These are phyloP conservation scores for Saccostrea echinata DNA, from an alignment of 1,140 invertebrate genomes.

Conservation along the genomic window DNA sequence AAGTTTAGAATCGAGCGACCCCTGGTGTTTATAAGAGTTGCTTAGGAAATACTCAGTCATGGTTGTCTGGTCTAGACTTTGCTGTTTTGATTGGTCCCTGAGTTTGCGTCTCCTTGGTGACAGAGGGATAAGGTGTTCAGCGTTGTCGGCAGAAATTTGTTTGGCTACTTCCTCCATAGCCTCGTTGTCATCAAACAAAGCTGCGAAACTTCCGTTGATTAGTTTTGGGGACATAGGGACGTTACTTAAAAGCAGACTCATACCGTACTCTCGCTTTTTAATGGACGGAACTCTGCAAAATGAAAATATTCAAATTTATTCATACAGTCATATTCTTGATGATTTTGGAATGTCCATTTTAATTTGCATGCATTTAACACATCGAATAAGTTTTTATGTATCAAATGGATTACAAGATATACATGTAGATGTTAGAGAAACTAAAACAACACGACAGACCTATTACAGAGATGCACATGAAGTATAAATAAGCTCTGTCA, in stretches of 20 bases:
- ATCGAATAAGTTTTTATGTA: no score
- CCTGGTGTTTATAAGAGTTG: conserved; percentile 68
- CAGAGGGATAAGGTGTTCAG: conserved; percentile 70
- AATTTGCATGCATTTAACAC: no score
- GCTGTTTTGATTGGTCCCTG: conserved; percentile 71
- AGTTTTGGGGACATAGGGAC: conserved; percentile 98
- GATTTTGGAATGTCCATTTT: no score
- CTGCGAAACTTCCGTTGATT: conserved; percentile 97
- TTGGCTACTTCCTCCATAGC: conserved; percentile 88
- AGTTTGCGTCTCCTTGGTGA: conserved; percentile 74
- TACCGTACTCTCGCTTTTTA: conserved; percentile 87
- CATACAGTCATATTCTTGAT: no score
- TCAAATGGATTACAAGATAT: no score
- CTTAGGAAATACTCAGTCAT: conserved; percentile 39
- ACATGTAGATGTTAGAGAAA: no score
- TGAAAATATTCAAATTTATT: background rate
- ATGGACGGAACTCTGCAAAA: conserved; percentile 41
- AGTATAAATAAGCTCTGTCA: no score
- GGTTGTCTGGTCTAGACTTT: conserved; percentile 73
- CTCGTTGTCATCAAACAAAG: conserved; percentile 94
- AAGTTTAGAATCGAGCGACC: conserved; percentile 78
- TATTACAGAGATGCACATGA: no score
- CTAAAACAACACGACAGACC: no score
- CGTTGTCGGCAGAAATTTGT: conserved; percentile 69
- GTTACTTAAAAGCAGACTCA: conserved; percentile 93